Percentiles rank a stretch among this genome's conserved stretches.
phyloP scores from a whole-genome alignment of 2,888 invertebrate genomes.

The Thysanoteuthis rhombus region DNA sequence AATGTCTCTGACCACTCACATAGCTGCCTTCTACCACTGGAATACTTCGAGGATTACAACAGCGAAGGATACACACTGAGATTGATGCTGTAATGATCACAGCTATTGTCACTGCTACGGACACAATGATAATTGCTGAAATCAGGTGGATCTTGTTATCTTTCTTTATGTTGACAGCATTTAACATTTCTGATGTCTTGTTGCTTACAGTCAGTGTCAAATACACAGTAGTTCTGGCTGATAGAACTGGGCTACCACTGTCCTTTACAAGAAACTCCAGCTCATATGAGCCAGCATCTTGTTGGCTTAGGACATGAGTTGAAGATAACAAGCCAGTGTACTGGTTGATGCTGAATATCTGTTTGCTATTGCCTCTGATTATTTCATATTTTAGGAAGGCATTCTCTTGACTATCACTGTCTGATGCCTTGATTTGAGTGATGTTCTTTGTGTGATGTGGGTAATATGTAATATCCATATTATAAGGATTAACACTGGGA shows the following conservation, averaged over 20 bases:
- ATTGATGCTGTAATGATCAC: background rate
- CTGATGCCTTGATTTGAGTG: background rate
- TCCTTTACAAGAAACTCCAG: background rate
- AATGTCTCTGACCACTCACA: background rate
- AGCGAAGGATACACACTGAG: background rate
- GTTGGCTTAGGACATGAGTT: constrained; percentile 12
- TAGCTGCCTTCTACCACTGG: background rate
- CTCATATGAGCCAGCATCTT: background rate
- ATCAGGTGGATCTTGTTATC: constrained; percentile 12
- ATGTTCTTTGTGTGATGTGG: background rate
- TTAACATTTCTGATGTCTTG: background rate
- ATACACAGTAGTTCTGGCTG: background rate
- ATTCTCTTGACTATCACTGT: background rate
- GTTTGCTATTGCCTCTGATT: background rate
- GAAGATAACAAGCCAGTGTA: background rate
- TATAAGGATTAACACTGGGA: background rate
- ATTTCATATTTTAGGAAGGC: background rate
- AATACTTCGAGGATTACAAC: background rate
- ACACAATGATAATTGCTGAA: background rate
- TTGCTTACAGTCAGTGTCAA: background rate
- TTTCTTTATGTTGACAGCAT: background rate
- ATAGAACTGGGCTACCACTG: constrained; percentile 12
- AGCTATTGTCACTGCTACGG: background rate
- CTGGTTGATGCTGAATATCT: background rate
- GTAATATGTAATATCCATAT: background rate